phyloP scores from a whole-genome alignment of 2,113 vertebrate genomes.

The Stercorarius parasiticus region DNA sequence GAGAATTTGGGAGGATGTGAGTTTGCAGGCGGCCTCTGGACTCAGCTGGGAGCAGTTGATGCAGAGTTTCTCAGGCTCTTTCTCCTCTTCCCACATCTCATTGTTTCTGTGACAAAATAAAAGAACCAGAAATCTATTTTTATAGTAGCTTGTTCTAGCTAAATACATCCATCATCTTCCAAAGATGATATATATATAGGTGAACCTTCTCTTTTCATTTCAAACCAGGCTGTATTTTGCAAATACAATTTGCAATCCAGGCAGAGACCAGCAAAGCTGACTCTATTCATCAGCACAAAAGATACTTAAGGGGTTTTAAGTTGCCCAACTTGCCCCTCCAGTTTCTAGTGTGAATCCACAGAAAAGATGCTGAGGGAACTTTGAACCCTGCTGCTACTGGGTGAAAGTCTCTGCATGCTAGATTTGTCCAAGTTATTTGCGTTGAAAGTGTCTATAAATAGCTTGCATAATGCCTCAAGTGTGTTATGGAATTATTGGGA shows the following conservation, averaged over 20 bases:
- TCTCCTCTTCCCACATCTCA: conserved; percentile 24
- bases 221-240: background rate
- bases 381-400: background rate
- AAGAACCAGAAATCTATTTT: conserved; percentile 15
- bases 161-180: background rate
- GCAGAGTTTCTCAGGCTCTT: conserved; percentile 22
- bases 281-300: background rate
- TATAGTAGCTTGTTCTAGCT: background rate
- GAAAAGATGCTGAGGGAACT: background rate
- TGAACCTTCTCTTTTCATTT: background rate
- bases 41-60: background rate
- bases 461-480: background rate
- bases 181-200: background rate
- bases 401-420: background rate
- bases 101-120: conserved; percentile 25
- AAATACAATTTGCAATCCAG: background rate
- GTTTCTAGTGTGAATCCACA: background rate
- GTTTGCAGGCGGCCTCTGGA: background rate
- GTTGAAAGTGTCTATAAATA: conserved; percentile 44
- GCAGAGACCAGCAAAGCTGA: background rate
- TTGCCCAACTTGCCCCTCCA: background rate
- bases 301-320: background rate
- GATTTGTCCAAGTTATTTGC: conserved; percentile 50
- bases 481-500: background rate
- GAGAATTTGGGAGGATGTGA: background rate